Conservation (phyloP, 2,797 vertebrate species). For the Phataginus tetradactyla region DNA sequence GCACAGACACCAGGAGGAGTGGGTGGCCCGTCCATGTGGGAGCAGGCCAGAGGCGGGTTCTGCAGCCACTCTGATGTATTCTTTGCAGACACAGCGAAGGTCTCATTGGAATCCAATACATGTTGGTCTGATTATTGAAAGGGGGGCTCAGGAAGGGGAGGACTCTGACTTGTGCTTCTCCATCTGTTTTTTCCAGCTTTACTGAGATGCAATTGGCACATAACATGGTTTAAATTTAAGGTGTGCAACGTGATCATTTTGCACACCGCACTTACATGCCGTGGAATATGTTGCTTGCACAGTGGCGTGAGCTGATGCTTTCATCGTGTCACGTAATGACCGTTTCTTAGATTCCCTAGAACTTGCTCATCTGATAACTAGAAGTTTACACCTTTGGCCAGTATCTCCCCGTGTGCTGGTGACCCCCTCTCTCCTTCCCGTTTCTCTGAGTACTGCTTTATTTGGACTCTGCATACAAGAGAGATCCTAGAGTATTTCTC, state of each 20-base stretch:
- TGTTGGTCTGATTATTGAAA: not conserved
- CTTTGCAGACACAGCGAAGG: not conserved
- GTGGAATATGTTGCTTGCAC: not conserved
- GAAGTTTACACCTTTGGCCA: too few species aligned
- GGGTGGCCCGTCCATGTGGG: not conserved
- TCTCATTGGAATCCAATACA: not conserved
- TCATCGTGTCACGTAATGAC: accelerated
- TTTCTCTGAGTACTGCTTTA: not conserved
- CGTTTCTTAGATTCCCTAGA: not conserved
- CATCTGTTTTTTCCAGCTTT: not conserved
- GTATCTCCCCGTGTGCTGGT: not conserved
- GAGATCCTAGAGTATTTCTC: not conserved
- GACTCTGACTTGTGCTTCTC: accelerated
- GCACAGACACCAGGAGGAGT: accelerated
- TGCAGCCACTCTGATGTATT: not conserved
- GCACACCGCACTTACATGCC: too few species aligned
- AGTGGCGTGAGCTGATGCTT: not conserved
- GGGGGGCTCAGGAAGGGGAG: not conserved
- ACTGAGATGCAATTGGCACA: accelerated
- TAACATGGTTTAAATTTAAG: not conserved
- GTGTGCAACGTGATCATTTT: accelerated
- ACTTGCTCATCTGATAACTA: accelerated
- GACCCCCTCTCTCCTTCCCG: accelerated
- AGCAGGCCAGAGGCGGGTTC: accelerated
- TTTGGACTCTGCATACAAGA: not conserved